phyloP scores from a whole-genome alignment of 2,888 invertebrate species.

The Lissonota sp. region DNA sequence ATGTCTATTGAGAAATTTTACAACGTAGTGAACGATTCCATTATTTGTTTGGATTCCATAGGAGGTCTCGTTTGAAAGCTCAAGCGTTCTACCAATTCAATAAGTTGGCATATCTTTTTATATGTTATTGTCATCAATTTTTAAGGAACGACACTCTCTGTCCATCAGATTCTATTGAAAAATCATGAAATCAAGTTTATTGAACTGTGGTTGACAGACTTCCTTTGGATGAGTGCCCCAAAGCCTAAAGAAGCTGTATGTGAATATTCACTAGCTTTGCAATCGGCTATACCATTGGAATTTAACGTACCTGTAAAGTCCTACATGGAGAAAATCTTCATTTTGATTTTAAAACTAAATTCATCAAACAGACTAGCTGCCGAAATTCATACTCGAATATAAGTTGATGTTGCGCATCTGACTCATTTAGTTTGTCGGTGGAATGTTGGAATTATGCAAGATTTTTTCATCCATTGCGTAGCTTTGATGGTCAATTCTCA shows the following conservation, averaged over 20 bases:
- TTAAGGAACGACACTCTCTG: slow-evolving; percentile 14
- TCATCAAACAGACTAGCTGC: neutral
- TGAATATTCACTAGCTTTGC: slow-evolving; percentile 47
- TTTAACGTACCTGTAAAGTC: slow-evolving; percentile 47
- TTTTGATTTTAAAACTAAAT: slow-evolving; percentile 8
- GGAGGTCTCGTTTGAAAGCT: slow-evolving; percentile 21
- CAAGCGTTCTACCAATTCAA: neutral
- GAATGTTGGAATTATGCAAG: slow-evolving; percentile 40
- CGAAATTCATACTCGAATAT: slow-evolving; percentile 14
- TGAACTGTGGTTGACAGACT: slow-evolving; percentile 35
- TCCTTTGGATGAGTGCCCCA: slow-evolving; percentile 28
- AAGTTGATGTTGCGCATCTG: slow-evolving; percentile 52
- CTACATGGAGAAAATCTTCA: slow-evolving; percentile 14
- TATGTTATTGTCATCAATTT: slow-evolving; percentile 36
- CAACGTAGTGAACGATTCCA: slow-evolving; percentile 2
- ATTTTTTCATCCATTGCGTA: slow-evolving; percentile 52
- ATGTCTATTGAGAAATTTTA: slow-evolving; percentile 43
- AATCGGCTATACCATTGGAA: slow-evolving; percentile 38
- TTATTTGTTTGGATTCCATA: slow-evolving; percentile 46
- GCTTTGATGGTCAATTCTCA: slow-evolving; percentile 47
- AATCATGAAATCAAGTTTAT: slow-evolving; percentile 41
- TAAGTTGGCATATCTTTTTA: slow-evolving; percentile 41
- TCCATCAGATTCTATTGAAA: slow-evolving; percentile 44
- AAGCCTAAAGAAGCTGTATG: slow-evolving; percentile 39
- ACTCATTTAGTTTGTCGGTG: slow-evolving; percentile 49